Conservation (phyloP, 2,888 invertebrate species). For the Cantharis lateralis region DNA sequence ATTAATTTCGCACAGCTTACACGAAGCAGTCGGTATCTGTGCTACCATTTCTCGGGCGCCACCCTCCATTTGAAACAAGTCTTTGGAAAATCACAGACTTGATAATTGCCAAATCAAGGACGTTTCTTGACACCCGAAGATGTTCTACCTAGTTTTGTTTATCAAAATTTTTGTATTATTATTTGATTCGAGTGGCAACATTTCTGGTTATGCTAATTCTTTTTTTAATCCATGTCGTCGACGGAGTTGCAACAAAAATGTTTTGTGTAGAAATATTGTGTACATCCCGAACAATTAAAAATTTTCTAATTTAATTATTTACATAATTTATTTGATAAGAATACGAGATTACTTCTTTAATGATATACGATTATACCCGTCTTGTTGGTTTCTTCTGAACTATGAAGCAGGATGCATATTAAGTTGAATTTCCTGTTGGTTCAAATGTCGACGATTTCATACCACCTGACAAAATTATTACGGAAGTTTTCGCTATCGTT, state of each 20-base stretch:
- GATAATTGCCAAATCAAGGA: background rate
- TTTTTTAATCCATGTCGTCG: background rate
- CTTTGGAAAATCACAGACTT: background rate
- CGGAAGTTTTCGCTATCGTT: background rate
- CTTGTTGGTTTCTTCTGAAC: background rate
- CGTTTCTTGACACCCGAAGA: background rate
- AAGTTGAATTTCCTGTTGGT: conserved; percentile 15
- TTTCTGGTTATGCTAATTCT: background rate
- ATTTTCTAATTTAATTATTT: background rate
- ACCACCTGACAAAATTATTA: background rate
- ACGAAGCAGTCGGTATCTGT: no score
- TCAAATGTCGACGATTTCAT: background rate
- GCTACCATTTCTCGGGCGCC: background rate
- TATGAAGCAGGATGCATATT: conserved; percentile 16
- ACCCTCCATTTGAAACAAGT: background rate
- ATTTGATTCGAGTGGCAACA: background rate
- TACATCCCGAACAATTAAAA: background rate
- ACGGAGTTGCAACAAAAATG: background rate
- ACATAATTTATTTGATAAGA: background rate
- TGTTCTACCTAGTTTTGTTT: background rate
- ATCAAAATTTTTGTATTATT: background rate
- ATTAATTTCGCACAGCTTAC: background rate
- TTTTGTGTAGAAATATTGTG: background rate
- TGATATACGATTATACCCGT: background rate
- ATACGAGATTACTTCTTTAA: background rate